Evolutionary conservation across 2,113 vertebrate genomes (phyloP).

Genomic region (Sula dactylatra): DNA sequence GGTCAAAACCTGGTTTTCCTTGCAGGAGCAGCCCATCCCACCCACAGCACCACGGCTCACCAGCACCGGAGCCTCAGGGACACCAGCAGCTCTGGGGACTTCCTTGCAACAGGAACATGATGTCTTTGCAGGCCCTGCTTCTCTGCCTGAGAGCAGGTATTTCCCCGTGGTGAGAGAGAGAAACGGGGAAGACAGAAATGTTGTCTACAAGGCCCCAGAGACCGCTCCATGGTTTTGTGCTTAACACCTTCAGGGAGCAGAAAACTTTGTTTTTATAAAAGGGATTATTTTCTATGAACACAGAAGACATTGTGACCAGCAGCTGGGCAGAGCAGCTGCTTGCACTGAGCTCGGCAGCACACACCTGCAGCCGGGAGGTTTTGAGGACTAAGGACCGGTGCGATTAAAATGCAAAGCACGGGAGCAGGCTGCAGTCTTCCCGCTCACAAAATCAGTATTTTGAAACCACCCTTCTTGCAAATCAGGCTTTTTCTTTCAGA

Average conservation of each 20-base stretch:
- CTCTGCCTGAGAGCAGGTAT: fast-evolving
- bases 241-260: neutral
- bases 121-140: too few relatives aligned
- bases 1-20: neutral
- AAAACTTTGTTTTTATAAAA: neutral
- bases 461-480: neutral
- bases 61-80: neutral
- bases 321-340: neutral
- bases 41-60: neutral
- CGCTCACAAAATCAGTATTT: neutral
- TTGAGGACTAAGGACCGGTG: fast-evolving
- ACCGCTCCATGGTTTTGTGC: too few relatives aligned
- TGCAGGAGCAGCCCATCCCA: neutral
- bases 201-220: neutral
- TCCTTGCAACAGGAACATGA: fast-evolving
- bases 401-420: fast-evolving
- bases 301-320: neutral
- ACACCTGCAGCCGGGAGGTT: neutral
- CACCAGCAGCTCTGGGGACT: neutral
- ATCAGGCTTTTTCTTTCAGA: neutral
- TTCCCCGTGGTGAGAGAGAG: too few relatives aligned
- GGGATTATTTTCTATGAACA: too few relatives aligned
- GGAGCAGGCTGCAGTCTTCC: neutral
- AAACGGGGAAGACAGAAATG: neutral
- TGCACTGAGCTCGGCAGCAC: neutral